Percentiles rank a stretch among this genome's conserved stretches.
These are phyloP conservation scores for Pogonognathellus flavescens DNA, from an alignment of 1,140 invertebrate genomes.

Conservation along the genomic window DNA sequence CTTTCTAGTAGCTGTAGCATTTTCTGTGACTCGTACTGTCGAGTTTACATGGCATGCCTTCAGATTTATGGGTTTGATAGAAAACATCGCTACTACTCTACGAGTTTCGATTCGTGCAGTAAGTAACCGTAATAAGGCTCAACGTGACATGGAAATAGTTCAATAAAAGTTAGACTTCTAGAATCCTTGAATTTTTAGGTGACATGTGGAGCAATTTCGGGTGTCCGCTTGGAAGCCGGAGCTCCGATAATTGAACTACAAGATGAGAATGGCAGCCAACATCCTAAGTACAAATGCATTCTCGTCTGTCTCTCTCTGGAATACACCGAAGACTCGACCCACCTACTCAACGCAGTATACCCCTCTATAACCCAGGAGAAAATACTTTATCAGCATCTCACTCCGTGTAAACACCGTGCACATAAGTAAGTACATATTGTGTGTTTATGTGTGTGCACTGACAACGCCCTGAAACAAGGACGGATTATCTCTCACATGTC, in stretches of 20 bases:
- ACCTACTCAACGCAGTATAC: too few relatives aligned
- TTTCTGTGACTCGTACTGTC: slow-evolving; percentile 26
- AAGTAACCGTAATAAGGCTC: slow-evolving; percentile 57
- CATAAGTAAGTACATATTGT: too few relatives aligned
- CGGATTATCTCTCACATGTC: too few relatives aligned
- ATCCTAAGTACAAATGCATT: neutral
- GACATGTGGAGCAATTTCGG: slow-evolving; percentile 58
- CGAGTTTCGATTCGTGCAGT: slow-evolving; percentile 25
- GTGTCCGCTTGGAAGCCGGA: slow-evolving; percentile 49
- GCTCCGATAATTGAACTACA: slow-evolving; percentile 51
- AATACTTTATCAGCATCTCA: too few relatives aligned
- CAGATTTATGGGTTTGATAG: slow-evolving; percentile 58
- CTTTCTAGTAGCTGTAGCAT: neutral
- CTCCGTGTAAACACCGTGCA: too few relatives aligned
- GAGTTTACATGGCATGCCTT: slow-evolving; percentile 24
- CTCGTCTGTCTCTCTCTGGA: neutral
- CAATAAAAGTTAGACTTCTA: slow-evolving; percentile 56
- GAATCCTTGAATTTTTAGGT: slow-evolving; percentile 59
- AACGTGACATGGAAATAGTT: slow-evolving; percentile 56
- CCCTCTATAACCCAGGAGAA: too few relatives aligned
- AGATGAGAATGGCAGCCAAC: neutral
- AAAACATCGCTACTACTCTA: slow-evolving; percentile 17
- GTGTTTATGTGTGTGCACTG: too few relatives aligned
- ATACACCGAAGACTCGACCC: neutral
- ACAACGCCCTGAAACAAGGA: too few relatives aligned